These are phyloP conservation scores for Scaptodrosophila lebanonensis DNA, from an alignment of 1,140 invertebrate genomes.

Conservation along the genomic window DNA sequence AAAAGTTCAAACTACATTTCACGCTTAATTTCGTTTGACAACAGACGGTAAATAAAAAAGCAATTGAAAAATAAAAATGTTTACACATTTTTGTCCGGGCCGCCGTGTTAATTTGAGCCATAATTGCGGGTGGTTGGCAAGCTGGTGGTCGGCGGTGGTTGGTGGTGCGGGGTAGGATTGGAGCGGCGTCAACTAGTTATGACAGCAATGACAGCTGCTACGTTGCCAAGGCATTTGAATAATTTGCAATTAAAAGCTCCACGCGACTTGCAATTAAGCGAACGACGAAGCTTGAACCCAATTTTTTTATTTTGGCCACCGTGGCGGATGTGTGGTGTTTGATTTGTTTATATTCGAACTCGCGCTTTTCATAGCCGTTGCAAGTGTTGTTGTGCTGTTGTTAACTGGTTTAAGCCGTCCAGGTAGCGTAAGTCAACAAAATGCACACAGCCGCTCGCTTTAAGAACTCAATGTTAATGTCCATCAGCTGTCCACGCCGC, in stretches of 20 bases:
- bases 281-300: conserved; percentile 18
- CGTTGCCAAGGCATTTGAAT: conserved; percentile 53
- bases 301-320: conserved; percentile 29
- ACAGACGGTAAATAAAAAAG: conserved; percentile 28
- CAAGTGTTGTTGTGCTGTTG: too few species aligned
- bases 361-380: conserved; percentile 16
- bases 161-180: not conserved
- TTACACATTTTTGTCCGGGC: conserved; percentile 37
- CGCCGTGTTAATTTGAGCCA: conserved; percentile 67
- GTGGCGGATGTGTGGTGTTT: conserved; percentile 68
- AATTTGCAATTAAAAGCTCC: conserved; percentile 69
- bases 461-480: conserved; percentile 58
- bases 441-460: too few species aligned
- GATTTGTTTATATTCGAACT: conserved; percentile 20
- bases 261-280: conserved; percentile 38
- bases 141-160: conserved; percentile 13
- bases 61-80: conserved; percentile 17
- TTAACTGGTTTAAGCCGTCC: too few species aligned
- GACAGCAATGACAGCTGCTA: conserved; percentile 50
- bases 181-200: conserved; percentile 51
- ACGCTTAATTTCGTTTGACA: conserved; percentile 69
- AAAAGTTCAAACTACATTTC: conserved; percentile 68
- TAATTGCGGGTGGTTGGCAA: conserved; percentile 55
- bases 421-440: too few species aligned
- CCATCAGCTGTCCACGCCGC: conserved; percentile 62